Evolutionary conservation across 2,797 vertebrate species (phyloP), one percentile per base, ranked within the genome.

Genomic region (Acipenser transmontanus): DNA sequence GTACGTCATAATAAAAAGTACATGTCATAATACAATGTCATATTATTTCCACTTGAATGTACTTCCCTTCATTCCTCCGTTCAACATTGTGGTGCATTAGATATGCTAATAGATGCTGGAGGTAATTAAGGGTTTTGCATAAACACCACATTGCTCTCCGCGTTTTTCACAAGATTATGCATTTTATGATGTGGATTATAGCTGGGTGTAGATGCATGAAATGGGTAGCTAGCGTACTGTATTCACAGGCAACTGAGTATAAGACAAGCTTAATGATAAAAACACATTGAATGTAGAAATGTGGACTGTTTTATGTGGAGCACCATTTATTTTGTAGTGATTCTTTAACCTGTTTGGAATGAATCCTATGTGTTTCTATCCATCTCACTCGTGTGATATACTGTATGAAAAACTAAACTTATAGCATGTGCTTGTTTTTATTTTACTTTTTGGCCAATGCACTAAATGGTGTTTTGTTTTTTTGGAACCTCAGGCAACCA

Each of bases 121-220:
- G 74, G 80, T 88, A 89, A 88, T 87, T 87, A 81, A 80, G 84
- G 34, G 85, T 88, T 83, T 81, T 82, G 81, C 77, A 81, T 85
- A 78, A 83, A 74, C 71, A 82, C 81, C 79, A n/a, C 61, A 68
- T 20, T 56, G 72, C 70, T 81, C 78, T 80, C 76, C 77, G 73
- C 81, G 82, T 85, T 87, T 85, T 78, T 85, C 73, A 77, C 78
- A 80, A 88, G 88, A 89, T 89, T 90, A 88, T 78, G 75, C 82
- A 87, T 89, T 88, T 84, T 79, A 85, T 88, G 80, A 81, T 73
- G 74, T 77, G 88, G 84, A 88, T 91, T 89, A 89, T 73, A 83
- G 78, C 75, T 79, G 70, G 79, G 80, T 75, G 79, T 80, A 83
- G 81, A 78, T 80, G 82, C 79, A 80, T 84, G 80, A 84, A 87